Base-by-base conservation (phyloP, 2,113 vertebrate species). In the Terrapene triunguis region DNA sequence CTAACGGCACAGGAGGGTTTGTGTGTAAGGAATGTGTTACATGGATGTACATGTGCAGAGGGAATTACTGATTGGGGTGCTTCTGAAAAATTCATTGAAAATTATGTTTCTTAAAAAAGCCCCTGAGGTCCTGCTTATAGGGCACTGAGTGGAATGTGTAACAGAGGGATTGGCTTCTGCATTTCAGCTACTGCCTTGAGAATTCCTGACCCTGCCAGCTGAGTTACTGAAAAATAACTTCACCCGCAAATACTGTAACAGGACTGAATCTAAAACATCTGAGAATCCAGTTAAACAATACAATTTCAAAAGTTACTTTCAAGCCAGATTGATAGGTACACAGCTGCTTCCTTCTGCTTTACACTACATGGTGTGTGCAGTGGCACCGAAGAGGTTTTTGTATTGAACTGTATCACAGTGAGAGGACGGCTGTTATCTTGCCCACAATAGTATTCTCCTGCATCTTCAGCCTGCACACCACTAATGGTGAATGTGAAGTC, bases 361-460 rank as follows among this genome's bases (percentile, higher is more conserved):
- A 69, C 17, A 17, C 62, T 69, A n/a, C 4, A n/a, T n/a, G 35
- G 35, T 9, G 17, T 38, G 65, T n/a, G 65, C 35, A 38, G 35
- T 19, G 65, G 17, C 17, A 69, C 17, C 4, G 4, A 14, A 69
- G 8, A 69, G 35, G 72, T 76, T 76, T 44, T 44, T 44, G 42
- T 76, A 76, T 1, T 14, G 24, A 44, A 44, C 72, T 44, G 72
- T 44, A 76, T 42, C 72, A 76, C 42, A 44, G 72, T 76, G 72
- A 76, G 72, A 76, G 72, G 72, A 11, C 1, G 1, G 42, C 72
- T 76, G 22, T 44, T 8, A 4, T 44, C 25, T 27, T 90, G 51
- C 50, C 80, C 38, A 94, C 98, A 98, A 92, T 98, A 98, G 35
- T 96, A 98, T 93, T 92, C 92, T 97, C 85, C 98, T 72, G 85